Conservation (phyloP, 2,113 vertebrate genomes). For the Chroicocephalus ridibundus region DNA sequence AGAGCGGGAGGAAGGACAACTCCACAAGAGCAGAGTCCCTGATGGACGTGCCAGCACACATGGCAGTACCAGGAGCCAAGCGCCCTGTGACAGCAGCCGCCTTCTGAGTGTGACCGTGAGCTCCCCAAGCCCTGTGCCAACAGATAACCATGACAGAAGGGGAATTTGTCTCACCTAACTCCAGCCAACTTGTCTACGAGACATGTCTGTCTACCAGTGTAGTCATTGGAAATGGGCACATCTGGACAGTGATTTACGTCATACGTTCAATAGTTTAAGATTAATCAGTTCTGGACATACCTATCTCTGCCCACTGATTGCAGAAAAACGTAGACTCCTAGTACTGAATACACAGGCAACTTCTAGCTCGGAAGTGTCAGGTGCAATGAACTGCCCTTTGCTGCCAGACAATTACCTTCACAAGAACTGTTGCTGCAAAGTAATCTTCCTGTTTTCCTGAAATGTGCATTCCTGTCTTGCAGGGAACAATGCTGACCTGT, state of each 20-base stretch:
- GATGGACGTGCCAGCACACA: not conserved
- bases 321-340: not conserved
- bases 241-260: not conserved
- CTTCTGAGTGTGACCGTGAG: not conserved
- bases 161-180: not conserved
- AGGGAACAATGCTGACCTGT: not conserved
- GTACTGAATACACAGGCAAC: not conserved
- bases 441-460: not conserved
- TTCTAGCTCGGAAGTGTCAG: not conserved
- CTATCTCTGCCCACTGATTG: not conserved
- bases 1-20: not conserved
- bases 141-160: accelerated
- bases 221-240: not conserved
- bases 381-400: not conserved
- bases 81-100: accelerated
- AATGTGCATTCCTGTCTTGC: not conserved
- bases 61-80: not conserved
- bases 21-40: not conserved
- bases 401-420: not conserved
- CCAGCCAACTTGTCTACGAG: not conserved
- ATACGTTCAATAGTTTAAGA: not conserved
- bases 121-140: not conserved
- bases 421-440: not conserved
- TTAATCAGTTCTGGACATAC: not conserved
- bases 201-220: not conserved